These are phyloP conservation scores for Noctua janthina DNA, from an alignment of 2,888 invertebrate species.

Conservation along the genomic window DNA sequence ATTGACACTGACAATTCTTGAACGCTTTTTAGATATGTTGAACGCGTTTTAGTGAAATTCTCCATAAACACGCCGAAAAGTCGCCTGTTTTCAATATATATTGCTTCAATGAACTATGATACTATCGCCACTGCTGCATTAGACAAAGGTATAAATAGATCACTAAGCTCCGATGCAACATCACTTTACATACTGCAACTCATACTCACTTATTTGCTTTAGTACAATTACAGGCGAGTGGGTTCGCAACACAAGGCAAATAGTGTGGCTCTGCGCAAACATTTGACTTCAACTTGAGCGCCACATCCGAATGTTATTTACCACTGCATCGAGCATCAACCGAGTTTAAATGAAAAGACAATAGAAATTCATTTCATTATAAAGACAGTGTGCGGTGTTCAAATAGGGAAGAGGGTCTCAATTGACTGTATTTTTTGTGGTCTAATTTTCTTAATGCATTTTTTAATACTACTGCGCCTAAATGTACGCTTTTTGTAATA, in stretches of 20 bases:
- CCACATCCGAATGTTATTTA: constrained; percentile 38
- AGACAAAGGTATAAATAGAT: neutral
- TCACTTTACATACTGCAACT: neutral
- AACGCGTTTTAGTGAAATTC: too few relatives aligned
- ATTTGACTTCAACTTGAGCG: constrained; percentile 48
- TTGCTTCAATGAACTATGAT: neutral
- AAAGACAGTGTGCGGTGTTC: neutral
- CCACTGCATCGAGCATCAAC: constrained; percentile 12
- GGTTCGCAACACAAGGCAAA: constrained; percentile 28
- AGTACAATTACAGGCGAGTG: constrained; percentile 17
- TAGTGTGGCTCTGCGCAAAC: constrained; percentile 29
- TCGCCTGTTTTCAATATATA: neutral
- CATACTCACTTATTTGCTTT: constrained; percentile 18
- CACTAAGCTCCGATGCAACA: neutral
- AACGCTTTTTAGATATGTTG: too few relatives aligned
- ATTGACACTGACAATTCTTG: too few relatives aligned
- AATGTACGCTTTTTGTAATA: too few relatives aligned
- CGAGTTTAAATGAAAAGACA: constrained; percentile 1
- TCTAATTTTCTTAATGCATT: too few relatives aligned
- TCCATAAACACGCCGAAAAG: too few relatives aligned
- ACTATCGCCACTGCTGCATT: neutral
- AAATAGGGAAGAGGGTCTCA: neutral
- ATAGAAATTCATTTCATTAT: neutral
- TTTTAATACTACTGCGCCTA: too few relatives aligned
- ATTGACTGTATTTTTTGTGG: neutral